phyloP scores from a whole-genome alignment of 2,888 invertebrate species.

The Dryadula phaetusa region DNA sequence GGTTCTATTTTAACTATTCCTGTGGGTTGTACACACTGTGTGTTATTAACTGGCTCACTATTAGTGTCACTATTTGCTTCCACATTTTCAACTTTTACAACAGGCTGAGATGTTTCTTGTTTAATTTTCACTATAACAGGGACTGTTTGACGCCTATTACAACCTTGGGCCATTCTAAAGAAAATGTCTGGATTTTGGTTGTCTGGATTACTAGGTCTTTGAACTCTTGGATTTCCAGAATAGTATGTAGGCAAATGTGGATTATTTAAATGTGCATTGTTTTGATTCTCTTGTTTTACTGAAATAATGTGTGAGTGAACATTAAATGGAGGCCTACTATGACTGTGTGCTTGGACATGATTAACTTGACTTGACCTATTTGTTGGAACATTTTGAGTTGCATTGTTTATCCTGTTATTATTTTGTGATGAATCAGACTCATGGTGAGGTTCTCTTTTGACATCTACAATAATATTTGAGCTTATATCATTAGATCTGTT shows the following conservation, averaged over 20 bases:
- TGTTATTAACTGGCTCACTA: too few species aligned
- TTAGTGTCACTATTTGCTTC: constrained; percentile 20
- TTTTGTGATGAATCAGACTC: constrained; percentile 53
- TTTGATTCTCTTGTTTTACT: constrained; percentile 18
- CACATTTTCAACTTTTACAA: constrained; percentile 57
- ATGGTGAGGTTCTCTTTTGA: constrained; percentile 66
- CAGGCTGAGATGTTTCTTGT: constrained; percentile 59
- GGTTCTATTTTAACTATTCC: constrained; percentile 59
- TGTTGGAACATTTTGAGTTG: constrained; percentile 32
- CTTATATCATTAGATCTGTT: constrained; percentile 44
- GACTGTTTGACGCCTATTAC: constrained; percentile 12
- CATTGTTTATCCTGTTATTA: constrained; percentile 47
- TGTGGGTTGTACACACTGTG: constrained; percentile 44
- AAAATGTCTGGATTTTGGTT: not conserved
- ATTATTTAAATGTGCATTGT: constrained; percentile 5
- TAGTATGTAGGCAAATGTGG: not conserved
- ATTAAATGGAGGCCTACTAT: constrained; percentile 31
- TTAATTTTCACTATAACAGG: constrained; percentile 58
- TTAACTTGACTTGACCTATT: constrained; percentile 38
- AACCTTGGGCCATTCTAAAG: not conserved
- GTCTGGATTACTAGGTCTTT: constrained; percentile 1
- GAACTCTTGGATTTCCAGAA: constrained; percentile 12
- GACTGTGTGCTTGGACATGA: constrained; percentile 30
- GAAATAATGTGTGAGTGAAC: constrained; percentile 8
- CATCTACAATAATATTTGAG: constrained; percentile 51